Base-by-base conservation (phyloP, 1,140 invertebrate genomes). In the Diprion similis region DNA sequence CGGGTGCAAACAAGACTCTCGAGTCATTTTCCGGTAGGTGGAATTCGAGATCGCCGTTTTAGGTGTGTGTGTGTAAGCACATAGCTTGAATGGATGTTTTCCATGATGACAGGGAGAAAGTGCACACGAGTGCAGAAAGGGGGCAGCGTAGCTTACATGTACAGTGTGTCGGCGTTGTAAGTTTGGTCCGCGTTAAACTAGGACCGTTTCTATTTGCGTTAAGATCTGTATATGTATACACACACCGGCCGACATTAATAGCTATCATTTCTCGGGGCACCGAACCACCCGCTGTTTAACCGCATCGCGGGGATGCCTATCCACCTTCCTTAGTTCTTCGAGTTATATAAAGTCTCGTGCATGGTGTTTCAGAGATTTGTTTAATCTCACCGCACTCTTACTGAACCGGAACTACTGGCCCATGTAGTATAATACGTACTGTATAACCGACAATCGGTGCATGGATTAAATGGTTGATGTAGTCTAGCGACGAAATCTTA, bases 201-300 rank as follows among this genome's bases (percentile, higher is more conserved):
- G 51, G 4, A 59, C 51, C 51, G 51, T 17, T 59, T 59, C 51
- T 59, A 59, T 59, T 59, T 59, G 51, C 51, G 51, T 59, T 59
- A 59, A 59, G 51, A 59, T 59, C 51, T 59, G 51, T 59, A 59
- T 59, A 59, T 59, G 51, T 59, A 59, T 59, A 59, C n/a, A 59
- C n/a, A 59, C 51, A 59, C 51, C n/a, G 51, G 51, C 51, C n/a
- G 51, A 59, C 51, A 59, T 59, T 59, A 59, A 59, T 59, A 59
- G 51, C 51, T 59, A 59, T 59, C 51, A 59, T 59, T 59, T 59
- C 51, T 59, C 24, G 11, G 51, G 51, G 51, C 51, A 17, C 11
- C 51, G 51, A 15, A 17, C 51, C 51, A 17, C 51, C 51, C 51
- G 51, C 51, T 59, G 51, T 59, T 59, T 17, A 59, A 59, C 51